phyloP scores from a whole-genome alignment of 1,140 invertebrate species.

The Trichonephila inaurata region DNA sequence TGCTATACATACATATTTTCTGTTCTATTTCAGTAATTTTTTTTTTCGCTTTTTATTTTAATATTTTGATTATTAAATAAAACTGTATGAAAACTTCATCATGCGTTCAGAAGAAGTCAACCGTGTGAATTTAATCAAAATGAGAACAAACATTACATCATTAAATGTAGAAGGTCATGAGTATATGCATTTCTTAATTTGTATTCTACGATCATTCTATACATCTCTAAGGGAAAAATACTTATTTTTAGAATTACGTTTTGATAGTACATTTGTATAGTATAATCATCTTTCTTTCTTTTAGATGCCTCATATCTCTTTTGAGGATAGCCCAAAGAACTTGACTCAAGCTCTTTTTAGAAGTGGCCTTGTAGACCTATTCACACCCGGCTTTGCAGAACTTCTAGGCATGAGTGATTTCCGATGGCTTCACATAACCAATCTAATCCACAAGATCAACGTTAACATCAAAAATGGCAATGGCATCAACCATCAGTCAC shows the following conservation, averaged over 20 bases:
- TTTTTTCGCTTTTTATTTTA: neutral
- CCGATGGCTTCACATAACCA: conserved; percentile 78
- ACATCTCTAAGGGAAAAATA: neutral
- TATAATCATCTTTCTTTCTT: conserved; percentile 26
- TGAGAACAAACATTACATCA: neutral
- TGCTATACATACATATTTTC: too few relatives aligned
- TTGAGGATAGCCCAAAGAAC: conserved; percentile 77
- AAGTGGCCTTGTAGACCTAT: conserved; percentile 78
- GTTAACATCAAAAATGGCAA: conserved; percentile 77
- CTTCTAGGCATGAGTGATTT: conserved; percentile 78
- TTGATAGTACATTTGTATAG: neutral
- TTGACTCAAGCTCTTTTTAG: conserved; percentile 77
- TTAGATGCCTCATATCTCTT: conserved; percentile 78
- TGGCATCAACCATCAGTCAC: conserved; percentile 29
- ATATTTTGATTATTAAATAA: neutral
- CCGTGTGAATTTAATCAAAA: neutral
- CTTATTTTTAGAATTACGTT: neutral
- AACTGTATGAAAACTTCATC: neutral
- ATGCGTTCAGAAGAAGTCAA: neutral
- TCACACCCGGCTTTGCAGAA: conserved; percentile 78
- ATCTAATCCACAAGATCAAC: conserved; percentile 78
- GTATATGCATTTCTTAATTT: neutral
- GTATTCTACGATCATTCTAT: neutral
- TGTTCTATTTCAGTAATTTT: neutral
- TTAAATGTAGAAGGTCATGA: neutral